Percentiles rank a stretch among this genome's conserved stretches.
These are phyloP conservation scores for Callithrix jacchus DNA, from an alignment of 2,113 vertebrate species.

Conservation along the genomic window DNA sequence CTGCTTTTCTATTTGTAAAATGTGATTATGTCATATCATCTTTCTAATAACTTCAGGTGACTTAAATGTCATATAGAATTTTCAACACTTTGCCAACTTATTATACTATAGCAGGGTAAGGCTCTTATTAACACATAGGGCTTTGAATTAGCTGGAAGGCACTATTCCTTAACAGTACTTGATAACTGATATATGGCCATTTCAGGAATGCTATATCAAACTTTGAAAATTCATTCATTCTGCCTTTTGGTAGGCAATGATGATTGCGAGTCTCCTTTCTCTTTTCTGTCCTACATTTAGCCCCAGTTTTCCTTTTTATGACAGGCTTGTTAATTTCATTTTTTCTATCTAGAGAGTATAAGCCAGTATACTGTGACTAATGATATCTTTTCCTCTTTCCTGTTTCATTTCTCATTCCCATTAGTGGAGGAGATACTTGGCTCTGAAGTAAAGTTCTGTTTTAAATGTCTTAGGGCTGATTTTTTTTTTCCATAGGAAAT, in stretches of 20 bases:
- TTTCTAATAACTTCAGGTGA: conserved; percentile 13
- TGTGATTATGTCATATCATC: background rate
- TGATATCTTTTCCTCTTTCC: conserved; percentile 5
- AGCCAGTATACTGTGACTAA: background rate
- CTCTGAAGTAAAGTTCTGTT: background rate
- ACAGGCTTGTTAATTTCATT: conserved; percentile 10
- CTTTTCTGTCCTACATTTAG: conserved; percentile 2
- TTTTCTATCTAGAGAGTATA: conserved; percentile 36
- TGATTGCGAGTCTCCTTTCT: background rate
- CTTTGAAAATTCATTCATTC: background rate
- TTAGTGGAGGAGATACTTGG: background rate
- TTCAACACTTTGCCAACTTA: background rate
- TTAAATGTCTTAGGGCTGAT: background rate
- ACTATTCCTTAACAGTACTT: background rate
- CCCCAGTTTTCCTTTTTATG: background rate
- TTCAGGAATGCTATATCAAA: background rate
- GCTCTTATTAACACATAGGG: background rate
- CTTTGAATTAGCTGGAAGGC: background rate
- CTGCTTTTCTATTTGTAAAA: background rate
- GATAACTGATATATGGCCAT: background rate
- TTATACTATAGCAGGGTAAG: background rate
- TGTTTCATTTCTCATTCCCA: conserved; percentile 37
- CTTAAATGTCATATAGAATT: background rate
- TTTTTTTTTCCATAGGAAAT: background rate
- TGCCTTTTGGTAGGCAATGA: background rate